Evolutionary conservation across 2,888 invertebrate species (phyloP), one percentile per base, ranked within the genome.

Genomic region (Trachelus troglodyta): DNA sequence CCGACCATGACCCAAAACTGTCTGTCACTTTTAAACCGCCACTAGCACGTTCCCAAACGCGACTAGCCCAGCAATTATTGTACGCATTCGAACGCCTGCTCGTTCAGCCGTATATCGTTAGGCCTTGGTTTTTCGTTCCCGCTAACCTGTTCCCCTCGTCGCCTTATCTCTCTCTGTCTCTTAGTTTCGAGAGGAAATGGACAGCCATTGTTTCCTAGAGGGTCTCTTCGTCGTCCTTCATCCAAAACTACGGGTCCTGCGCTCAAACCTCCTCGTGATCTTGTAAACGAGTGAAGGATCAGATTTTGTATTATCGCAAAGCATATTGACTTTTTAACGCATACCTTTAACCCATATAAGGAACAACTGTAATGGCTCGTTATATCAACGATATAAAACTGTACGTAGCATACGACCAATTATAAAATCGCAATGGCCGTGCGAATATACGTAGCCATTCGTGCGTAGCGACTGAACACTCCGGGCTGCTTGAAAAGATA

Each of bases 1-100:
- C 73, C 79, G 85, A 82, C 83, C 86, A 73, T 85, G 85, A 85
- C 86, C 85, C 34, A 83, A 84, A 84, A 86, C 79, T 82, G 86
- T 83, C 83, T 31, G 79, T 86, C 82, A 79, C 74, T 75, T 75
- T 76, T 37, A 79, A 73, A 71, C 69, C 34, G 80, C 40, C 12
- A 75, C 34, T 34, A 69, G 31, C 71, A 31, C 31, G 71, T 71
- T 34, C 71, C 34, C 71, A 31, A 34, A 15, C 71, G 33, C 71
- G 31, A 31, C 71, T 15, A 34, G 31, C 31, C 71, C 71, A 34
- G 33, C 71, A 34, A 71, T 71, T 71, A 71, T 34, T 31, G 31
- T 71, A 71, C 71, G 71, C 71, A 34, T 23, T 34, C 34, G 71
- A 34, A 34, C 71, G 33, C 23, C 71, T 71, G 71, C 71, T 31